A percentile compares a stretch with the other conserved stretches of the same genome.
Conservation (phyloP, 2,113 vertebrate species). For the Dicaeum eximium region DNA sequence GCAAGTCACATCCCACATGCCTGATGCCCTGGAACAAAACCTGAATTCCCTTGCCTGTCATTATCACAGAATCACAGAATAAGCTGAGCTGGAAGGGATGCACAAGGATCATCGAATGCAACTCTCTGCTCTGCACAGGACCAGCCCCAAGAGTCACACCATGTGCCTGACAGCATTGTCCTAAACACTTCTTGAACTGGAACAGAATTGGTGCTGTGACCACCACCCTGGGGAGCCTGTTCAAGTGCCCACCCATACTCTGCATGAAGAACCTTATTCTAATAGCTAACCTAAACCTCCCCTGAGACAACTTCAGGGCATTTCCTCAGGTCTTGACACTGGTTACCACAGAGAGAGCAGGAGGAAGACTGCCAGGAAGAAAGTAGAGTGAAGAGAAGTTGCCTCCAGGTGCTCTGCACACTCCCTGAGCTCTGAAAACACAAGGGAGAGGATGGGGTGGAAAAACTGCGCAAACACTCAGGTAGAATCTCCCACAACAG, state of each 20-base stretch:
- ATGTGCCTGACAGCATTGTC: not conserved
- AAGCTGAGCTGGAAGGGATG: not conserved
- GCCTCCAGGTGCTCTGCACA: rapidly evolving
- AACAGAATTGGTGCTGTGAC: not conserved
- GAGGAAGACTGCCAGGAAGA: not conserved
- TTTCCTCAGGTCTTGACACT: not conserved
- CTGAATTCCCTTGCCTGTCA: not conserved
- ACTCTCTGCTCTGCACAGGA: not conserved
- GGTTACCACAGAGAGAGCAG: not conserved
- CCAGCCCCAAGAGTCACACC: not conserved
- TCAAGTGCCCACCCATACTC: not conserved
- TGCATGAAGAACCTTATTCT: not conserved
- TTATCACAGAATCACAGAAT: not conserved
- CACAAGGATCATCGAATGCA: not conserved
- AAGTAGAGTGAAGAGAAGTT: not conserved
- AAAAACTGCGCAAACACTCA: not conserved
- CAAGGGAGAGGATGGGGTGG: not conserved
- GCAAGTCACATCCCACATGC: not conserved
- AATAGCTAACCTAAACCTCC: not conserved
- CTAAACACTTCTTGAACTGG: not conserved
- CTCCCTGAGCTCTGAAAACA: not conserved
- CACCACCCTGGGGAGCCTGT: not conserved
- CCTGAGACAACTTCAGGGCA: not conserved
- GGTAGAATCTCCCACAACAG: not conserved
- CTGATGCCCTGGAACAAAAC: not conserved